Evolutionary conservation across 2,888 invertebrate species (phyloP), one percentile per base, ranked within the genome.

Genomic region (Zaprionus bogoriensis): DNA sequence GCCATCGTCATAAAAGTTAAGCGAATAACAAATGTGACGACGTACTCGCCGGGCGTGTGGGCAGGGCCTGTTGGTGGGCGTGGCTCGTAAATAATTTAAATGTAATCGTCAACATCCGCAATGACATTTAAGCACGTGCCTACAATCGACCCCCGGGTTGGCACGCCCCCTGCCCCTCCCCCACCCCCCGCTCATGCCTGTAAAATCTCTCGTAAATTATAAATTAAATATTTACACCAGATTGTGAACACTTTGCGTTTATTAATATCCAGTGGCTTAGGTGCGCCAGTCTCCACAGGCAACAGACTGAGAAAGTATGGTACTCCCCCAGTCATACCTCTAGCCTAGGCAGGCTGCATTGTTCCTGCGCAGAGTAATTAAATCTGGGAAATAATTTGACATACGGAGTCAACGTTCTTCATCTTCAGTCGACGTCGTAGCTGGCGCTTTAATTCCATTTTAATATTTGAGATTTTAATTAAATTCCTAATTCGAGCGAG

Each of bases 81-180:
- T 10, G 46, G 77, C 81, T 84, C 82, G 87, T 87, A 81, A 87
- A 82, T 84, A 87, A 84, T 82, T 82, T 84, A 82, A 82, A 85
- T 84, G 87, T 84, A 87, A 84, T 87, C 82, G 78, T 81, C 79
- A 85, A 73, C 85, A 84, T 87, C 78, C 87, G 85, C 85, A 82
- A 74, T 81, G 87, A 81, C 85, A 82, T 84, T 71, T 84, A 87
- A 84, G 81, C 87, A 84, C 81, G 81, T 81, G 85, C 77, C 77
- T 68, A 75, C 67, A 67, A 50, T 63, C 77, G 64, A 47, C 71
- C 55, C 63, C 60, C 10, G 0, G 9, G 6, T 36, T 4, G 19
- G 14, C n/a, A 14, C 48, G 22, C 32, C 46, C 45, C 25, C 41
- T 45, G 38, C 48, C 58, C 10, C 44, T 12, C 52, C 5, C 23